Percentiles rank a stretch among this genome's conserved stretches.
Evolutionary conservation across 2,797 vertebrate genomes (phyloP).

Genomic region (Pangasius larnaudii): DNA sequence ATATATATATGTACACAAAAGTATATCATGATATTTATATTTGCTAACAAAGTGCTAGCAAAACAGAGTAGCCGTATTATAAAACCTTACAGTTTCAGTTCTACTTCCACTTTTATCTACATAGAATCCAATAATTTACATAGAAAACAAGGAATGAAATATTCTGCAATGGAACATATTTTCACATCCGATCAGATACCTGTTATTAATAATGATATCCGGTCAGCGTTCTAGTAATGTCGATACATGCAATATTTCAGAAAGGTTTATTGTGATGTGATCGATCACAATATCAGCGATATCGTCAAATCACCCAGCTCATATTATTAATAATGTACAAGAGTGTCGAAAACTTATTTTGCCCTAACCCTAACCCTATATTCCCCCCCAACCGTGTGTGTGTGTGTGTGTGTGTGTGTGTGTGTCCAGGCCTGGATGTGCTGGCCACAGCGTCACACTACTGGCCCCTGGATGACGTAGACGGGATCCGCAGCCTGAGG

Average conservation of each 20-base stretch:
- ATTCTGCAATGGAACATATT: background rate
- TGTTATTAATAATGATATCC: background rate
- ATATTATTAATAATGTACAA: background rate
- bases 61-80: background rate
- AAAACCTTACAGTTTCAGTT: background rate
- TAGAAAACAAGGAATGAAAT: background rate
- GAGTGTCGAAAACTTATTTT: background rate
- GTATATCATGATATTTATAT: too few relatives aligned
- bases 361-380: too few relatives aligned
- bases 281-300: background rate
- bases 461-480: conserved; percentile 90
- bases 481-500: conserved; percentile 87
- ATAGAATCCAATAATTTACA: background rate
- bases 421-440: conserved; percentile 84
- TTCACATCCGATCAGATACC: background rate
- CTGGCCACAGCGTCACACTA: conserved; percentile 92
- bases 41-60: background rate
- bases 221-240: background rate
- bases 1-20: too few relatives aligned
- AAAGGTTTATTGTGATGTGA: background rate
- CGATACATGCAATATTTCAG: background rate
- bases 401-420: conserved; percentile 37
- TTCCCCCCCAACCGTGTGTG: background rate
- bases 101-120: background rate
- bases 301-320: background rate